These are phyloP conservation scores for Luperina testacea DNA, from an alignment of 2,888 invertebrate genomes.

Conservation along the genomic window DNA sequence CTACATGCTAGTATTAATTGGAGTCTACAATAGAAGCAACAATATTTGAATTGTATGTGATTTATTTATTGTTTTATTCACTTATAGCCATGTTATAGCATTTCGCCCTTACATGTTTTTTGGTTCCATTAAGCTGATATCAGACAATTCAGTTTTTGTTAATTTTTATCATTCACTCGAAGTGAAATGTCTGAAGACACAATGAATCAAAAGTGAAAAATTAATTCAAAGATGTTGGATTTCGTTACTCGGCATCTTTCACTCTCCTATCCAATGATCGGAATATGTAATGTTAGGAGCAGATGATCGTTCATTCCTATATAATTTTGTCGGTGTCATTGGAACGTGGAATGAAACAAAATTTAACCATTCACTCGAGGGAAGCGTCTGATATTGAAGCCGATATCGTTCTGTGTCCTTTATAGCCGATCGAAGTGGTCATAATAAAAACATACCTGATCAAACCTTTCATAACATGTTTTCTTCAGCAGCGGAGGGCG, in stretches of 20 bases:
- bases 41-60: constrained; percentile 35
- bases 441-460: background rate
- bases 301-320: background rate
- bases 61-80: constrained; percentile 14
- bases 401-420: background rate
- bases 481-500: constrained; percentile 81
- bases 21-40: constrained; percentile 34
- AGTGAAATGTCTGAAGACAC: background rate
- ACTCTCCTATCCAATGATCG: background rate
- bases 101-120: background rate
- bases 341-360: background rate
- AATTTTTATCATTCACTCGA: background rate
- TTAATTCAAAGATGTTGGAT: background rate
- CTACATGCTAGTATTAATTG: constrained; percentile 41
- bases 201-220: background rate
- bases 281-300: background rate
- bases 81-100: constrained; percentile 5
- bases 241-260: background rate
- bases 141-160: background rate
- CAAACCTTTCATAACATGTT: background rate
- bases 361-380: background rate
- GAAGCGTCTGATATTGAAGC: background rate
- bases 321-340: background rate
- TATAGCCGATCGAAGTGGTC: background rate
- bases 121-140: background rate